Percentiles rank a stretch among this genome's conserved stretches.
These are phyloP conservation scores for Parus major DNA, from an alignment of 2,113 vertebrate species.

Conservation along the genomic window DNA sequence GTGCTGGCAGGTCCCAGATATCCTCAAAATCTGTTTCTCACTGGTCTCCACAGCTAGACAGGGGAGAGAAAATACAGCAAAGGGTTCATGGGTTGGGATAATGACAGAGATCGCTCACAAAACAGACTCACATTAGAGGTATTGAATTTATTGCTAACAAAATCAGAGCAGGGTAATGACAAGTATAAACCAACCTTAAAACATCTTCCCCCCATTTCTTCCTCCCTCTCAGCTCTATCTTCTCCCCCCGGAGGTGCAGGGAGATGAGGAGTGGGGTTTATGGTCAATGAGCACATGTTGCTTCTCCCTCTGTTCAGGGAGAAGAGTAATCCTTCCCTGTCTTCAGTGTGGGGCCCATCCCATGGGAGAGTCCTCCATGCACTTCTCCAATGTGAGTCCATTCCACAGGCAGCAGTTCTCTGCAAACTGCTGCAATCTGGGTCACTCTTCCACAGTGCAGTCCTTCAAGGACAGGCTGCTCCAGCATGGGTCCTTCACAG, in stretches of 20 bases:
- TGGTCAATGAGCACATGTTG: rapidly evolving
- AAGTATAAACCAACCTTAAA: not conserved
- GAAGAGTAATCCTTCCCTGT: not conserved
- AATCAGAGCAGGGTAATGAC: not conserved
- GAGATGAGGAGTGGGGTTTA: not conserved
- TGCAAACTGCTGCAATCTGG: not conserved
- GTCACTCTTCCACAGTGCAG: not conserved
- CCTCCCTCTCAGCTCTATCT: not conserved
- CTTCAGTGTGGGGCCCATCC: not conserved
- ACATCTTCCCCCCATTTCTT: not conserved
- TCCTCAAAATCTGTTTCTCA: not conserved
- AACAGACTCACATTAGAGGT: not conserved
- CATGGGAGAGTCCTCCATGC: not conserved
- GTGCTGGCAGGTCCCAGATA: not conserved
- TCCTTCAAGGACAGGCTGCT: not conserved
- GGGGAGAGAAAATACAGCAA: not conserved
- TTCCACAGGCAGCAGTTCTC: not conserved
- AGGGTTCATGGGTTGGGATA: not conserved
- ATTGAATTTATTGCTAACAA: not conserved
- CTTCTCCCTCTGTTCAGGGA: not conserved
- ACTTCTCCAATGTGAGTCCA: not conserved
- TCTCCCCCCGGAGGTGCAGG: not conserved
- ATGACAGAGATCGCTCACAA: not conserved
- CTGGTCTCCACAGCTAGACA: not conserved
- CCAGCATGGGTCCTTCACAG: not conserved